Base-by-base conservation (phyloP, 1,140 invertebrate genomes). In the Diuraphis noxia region DNA sequence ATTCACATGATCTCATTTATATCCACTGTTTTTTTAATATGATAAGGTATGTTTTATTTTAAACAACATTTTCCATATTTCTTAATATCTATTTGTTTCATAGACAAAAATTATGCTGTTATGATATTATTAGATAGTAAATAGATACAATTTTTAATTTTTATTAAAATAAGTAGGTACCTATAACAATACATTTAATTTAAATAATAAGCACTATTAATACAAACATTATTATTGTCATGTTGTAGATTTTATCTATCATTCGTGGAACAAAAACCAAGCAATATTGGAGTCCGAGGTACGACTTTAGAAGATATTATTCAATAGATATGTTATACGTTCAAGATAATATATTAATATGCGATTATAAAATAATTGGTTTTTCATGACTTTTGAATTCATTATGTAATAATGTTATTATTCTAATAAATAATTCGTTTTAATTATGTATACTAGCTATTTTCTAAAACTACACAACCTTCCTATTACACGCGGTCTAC, bases 181-280 rank as follows among this genome's bases (percentile, higher is more conserved):
- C 7, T 72, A n/a, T 77, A 34, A 17, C 7, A 77, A 72, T 63
- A 63, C 8, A 63, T 72, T 72, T 34, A 10, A 34, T 46, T 46
- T 46, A 46, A 17, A 46, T 17, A 46, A 1, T 17, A 46, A 0
- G 19, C 7, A 49, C 46, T 49, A 21, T 17, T 84, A 17, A n/a
- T 43, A 43, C 30, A 82, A 82, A 41, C 13, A 23, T 41, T 10
- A 17, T 43, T n/a, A 21, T 63, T 49, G 46, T 21, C 9, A 40
- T 56, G 30, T n/a, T 77, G 30, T 46, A 90, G 88, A 90, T 34
- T 79, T 34, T 90, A 90, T 34, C 46, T 90, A 46, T 90, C 88
- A 46, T 77, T 90, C 34, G 63, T 46, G 56, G 88, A 90, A n/a
- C 88, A 90, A 90, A 90, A 90, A 25, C 88, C 88, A 34, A 25